phyloP scores from a whole-genome alignment of 2,113 vertebrate species.

The Bambusicola thoracicus region DNA sequence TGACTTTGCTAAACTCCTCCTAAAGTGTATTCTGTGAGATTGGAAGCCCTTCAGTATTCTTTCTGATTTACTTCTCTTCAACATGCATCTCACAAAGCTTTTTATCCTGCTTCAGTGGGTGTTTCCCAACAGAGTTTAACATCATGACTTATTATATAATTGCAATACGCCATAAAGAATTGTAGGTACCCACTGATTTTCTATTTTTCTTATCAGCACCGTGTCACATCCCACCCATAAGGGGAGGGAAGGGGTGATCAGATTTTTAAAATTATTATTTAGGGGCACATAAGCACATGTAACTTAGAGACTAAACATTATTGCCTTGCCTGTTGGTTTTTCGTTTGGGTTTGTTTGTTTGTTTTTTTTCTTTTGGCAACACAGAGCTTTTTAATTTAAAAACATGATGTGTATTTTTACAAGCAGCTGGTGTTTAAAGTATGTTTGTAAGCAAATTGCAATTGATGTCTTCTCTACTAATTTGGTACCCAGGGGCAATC shows the following conservation, averaged over 20 bases:
- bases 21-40: background rate
- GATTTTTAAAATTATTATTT: background rate
- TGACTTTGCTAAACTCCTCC: background rate
- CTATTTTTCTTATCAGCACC: background rate
- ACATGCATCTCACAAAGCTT: rapidly evolving
- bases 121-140: background rate
- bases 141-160: background rate
- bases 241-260: background rate
- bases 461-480: slow-evolving; percentile 25
- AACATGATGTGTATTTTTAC: slow-evolving; percentile 1
- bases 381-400: slow-evolving; percentile 41
- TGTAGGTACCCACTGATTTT: background rate
- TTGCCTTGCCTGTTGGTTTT: background rate
- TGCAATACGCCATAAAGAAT: background rate
- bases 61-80: background rate
- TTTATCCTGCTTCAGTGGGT: background rate
- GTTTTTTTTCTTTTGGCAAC: background rate
- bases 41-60: background rate
- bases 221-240: no score
- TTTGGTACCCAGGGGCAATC: slow-evolving; percentile 7
- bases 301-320: background rate
- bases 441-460: slow-evolving; percentile 56
- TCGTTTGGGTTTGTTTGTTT: background rate
- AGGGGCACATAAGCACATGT: background rate
- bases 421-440: slow-evolving; percentile 50